phyloP scores from a whole-genome alignment of 1,140 invertebrate species.

The Caerostris darwini region DNA sequence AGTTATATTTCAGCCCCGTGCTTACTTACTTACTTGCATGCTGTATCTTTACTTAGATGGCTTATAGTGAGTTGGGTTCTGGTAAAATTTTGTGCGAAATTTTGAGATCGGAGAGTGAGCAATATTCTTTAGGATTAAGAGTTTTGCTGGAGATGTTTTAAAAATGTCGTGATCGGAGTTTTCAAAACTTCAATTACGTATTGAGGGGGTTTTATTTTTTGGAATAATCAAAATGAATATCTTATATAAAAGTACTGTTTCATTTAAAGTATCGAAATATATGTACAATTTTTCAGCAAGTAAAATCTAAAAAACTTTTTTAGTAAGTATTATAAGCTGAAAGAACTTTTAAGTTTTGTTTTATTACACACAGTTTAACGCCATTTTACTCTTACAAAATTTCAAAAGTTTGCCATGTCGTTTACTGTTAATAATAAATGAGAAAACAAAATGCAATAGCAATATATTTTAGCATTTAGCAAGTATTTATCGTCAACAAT shows the following conservation, averaged over 20 bases:
- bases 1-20: constrained; percentile 52
- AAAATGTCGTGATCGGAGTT: background rate
- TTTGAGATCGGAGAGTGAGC: background rate
- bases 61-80: constrained; percentile 8
- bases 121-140: constrained; percentile 16
- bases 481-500: too few species aligned
- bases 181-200: background rate
- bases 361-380: too few species aligned
- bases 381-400: too few species aligned
- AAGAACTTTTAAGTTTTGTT: too few species aligned
- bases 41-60: background rate
- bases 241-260: background rate
- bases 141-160: background rate
- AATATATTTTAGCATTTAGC: too few species aligned
- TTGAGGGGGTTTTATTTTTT: background rate
- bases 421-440: too few species aligned
- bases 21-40: background rate
- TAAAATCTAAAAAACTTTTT: too few species aligned
- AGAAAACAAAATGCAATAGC: too few species aligned
- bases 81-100: background rate
- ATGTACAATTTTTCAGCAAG: too few species aligned
- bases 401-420: too few species aligned
- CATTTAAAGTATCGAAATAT: too few species aligned
- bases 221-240: background rate
- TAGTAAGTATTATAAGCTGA: too few species aligned